These are phyloP conservation scores for Sebastes minor DNA, from an alignment of 2,797 vertebrate genomes.

Conservation along the genomic window DNA sequence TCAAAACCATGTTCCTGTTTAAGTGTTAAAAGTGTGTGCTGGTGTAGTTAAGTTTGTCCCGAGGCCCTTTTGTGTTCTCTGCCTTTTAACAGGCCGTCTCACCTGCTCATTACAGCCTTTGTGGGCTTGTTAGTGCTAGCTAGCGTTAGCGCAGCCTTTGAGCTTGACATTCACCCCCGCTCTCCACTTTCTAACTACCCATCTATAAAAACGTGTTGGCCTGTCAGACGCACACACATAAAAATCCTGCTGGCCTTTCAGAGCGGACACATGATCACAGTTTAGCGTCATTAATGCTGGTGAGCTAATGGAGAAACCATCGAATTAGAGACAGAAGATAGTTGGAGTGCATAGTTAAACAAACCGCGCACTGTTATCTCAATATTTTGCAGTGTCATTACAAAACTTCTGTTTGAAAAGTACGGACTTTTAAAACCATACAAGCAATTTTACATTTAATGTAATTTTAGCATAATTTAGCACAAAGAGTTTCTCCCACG, in stretches of 20 bases:
- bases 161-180: constrained; percentile 42
- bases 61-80: constrained; percentile 40
- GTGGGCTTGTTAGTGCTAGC: constrained; percentile 59
- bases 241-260: constrained; percentile 23
- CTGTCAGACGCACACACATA: constrained; percentile 30
- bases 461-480: background rate
- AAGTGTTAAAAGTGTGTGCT: constrained; percentile 19
- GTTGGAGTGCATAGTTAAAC: background rate
- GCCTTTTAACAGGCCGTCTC: constrained; percentile 65
- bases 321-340: constrained; percentile 3
- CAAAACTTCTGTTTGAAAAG: background rate
- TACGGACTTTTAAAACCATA: background rate
- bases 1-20: background rate
- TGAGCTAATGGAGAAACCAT: constrained; percentile 24
- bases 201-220: constrained; percentile 50
- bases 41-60: constrained; percentile 27
- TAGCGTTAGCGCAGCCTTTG: constrained; percentile 60
- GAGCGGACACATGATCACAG: constrained; percentile 13
- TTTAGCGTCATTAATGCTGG: constrained; percentile 24
- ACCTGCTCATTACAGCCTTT: constrained; percentile 75
- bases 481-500: background rate
- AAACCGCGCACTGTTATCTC: background rate
- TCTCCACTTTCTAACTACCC: constrained; percentile 44
- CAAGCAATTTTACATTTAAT: background rate
- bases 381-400: background rate